These are phyloP conservation scores for Aphelenchoides bicaudatus DNA, from an alignment of 2,888 invertebrate species.

Conservation along the genomic window DNA sequence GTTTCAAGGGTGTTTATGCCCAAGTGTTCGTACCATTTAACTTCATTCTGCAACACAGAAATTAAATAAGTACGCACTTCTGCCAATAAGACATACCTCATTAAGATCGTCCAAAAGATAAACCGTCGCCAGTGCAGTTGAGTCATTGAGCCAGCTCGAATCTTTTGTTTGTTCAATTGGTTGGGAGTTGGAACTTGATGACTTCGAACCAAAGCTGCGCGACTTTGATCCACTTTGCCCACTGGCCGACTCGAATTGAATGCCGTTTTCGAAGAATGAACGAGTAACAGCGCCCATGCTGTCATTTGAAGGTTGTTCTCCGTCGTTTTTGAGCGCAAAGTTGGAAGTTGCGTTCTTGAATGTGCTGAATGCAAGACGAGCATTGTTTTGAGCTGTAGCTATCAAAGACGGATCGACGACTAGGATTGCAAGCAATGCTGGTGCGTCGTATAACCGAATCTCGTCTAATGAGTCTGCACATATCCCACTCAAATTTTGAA, in stretches of 20 bases:
- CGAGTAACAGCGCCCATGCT: not conserved
- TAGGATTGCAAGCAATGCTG: not conserved
- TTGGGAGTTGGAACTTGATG: too few species aligned
- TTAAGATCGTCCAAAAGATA: constrained; percentile 4
- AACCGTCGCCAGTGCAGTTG: constrained; percentile 3
- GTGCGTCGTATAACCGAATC: constrained; percentile 1
- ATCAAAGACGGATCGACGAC: constrained; percentile 10
- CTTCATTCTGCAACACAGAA: not conserved
- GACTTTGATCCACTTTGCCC: not conserved
- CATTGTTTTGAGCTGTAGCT: constrained; percentile 2
- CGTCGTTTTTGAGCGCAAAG: too few species aligned
- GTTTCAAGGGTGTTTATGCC: constrained; percentile 10
- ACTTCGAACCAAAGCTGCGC: not conserved
- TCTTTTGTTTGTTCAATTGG: constrained; percentile 2
- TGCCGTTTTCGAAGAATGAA: not conserved
- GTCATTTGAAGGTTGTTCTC: not conserved
- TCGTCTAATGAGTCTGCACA: constrained; percentile 19
- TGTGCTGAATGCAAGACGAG: not conserved
- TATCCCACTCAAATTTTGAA: too few species aligned
- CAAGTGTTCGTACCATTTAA: constrained; percentile 14
- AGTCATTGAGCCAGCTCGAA: constrained; percentile 1
- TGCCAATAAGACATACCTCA: not conserved
- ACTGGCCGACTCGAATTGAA: not conserved
- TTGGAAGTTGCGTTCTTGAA: not conserved
- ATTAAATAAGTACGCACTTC: not conserved